These are phyloP conservation scores for Tretioscincus oriximinensis DNA, from an alignment of 2,113 vertebrate species.

Conservation along the genomic window DNA sequence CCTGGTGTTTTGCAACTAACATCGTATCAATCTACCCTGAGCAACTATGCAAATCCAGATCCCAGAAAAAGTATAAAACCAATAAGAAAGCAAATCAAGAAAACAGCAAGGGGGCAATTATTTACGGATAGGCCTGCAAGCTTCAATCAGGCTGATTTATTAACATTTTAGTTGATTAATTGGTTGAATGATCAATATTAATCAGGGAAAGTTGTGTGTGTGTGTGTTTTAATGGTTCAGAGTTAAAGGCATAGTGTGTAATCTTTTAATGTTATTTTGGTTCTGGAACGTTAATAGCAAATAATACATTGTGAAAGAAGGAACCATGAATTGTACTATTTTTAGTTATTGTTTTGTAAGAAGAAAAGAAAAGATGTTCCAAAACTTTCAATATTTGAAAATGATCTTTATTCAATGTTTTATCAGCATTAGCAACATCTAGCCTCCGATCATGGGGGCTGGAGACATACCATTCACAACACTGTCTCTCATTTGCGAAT, in stretches of 20 bases:
- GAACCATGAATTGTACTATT: neutral
- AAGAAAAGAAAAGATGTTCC: too few species aligned
- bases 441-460: too few species aligned
- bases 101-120: neutral
- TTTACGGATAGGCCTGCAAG: neutral
- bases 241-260: neutral
- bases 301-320: neutral
- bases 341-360: neutral
- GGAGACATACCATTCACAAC: too few species aligned
- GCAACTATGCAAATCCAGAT: neutral
- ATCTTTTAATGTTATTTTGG: neutral
- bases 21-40: neutral
- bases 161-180: conserved; percentile 12
- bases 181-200: neutral
- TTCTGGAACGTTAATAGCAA: neutral
- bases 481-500: too few species aligned
- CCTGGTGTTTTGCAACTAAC: neutral
- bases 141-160: conserved; percentile 10
- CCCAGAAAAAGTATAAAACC: neutral
- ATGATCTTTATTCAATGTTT: neutral
- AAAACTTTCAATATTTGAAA: neutral
- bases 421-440: too few species aligned
- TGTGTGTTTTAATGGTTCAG: neutral
- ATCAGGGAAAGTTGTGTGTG: neutral
- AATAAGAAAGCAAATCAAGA: neutral